A percentile compares a stretch with the other conserved stretches of the same genome.
phyloP scores from a whole-genome alignment of 2,888 invertebrate genomes.

The Sinopyrophorus schimmeli region DNA sequence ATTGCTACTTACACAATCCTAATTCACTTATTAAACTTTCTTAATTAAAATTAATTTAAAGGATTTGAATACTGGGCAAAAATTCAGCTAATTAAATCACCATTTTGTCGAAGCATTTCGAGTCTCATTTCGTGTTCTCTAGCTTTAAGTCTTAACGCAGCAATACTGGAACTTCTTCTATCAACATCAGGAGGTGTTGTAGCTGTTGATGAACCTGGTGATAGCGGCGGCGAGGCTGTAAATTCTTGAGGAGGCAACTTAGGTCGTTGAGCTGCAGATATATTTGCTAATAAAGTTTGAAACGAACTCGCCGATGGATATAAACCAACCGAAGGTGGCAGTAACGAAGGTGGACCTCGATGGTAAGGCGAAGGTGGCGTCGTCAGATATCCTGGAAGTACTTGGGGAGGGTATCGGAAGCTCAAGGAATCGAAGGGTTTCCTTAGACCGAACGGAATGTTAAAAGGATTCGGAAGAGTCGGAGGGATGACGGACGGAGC shows the following conservation, averaged over 20 bases:
- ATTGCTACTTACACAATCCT: too few species aligned
- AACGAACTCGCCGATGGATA: constrained; percentile 70
- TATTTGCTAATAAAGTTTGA: constrained; percentile 82
- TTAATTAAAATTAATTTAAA: too few species aligned
- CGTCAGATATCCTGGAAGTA: constrained; percentile 63
- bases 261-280: constrained; percentile 66
- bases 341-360: constrained; percentile 66
- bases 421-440: constrained; percentile 76
- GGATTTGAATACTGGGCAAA: too few species aligned
- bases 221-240: constrained; percentile 60
- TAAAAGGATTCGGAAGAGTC: constrained; percentile 81
- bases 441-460: constrained; percentile 74
- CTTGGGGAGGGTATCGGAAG: constrained; percentile 71
- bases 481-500: constrained; percentile 71
- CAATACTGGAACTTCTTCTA: constrained; percentile 84
- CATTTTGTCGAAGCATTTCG: constrained; percentile 78
- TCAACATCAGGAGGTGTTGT: constrained; percentile 70
- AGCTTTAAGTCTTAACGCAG: constrained; percentile 83
- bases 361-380: constrained; percentile 57
- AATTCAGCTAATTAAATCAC: constrained; percentile 78
- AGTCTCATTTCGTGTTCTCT: constrained; percentile 86
- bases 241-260: constrained; percentile 59
- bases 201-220: constrained; percentile 57
- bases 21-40: too few species aligned
- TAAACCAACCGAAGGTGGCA: constrained; percentile 65